Evolutionary conservation across 2,888 invertebrate species (phyloP).

Genomic region (Epistrophe eligans): DNA sequence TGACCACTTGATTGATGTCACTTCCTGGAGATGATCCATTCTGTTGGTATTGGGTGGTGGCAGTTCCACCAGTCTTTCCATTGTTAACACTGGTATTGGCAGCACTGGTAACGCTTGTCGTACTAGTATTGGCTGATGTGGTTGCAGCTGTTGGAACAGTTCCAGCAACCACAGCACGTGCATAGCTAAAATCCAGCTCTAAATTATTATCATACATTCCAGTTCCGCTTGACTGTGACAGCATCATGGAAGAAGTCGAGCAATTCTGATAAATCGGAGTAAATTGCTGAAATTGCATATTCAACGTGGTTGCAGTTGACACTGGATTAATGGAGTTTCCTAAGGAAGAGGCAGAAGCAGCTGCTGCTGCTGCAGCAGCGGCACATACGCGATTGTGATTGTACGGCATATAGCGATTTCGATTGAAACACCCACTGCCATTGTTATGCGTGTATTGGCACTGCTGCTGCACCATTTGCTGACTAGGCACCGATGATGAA

Average conservation of each 20-base stretch:
- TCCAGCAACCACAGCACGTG: slow-evolving; percentile 62
- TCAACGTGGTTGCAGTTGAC: slow-evolving; percentile 52
- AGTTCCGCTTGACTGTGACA: slow-evolving; percentile 21
- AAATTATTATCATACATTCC: slow-evolving; percentile 49
- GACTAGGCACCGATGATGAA: slow-evolving; percentile 24
- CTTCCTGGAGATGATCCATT: slow-evolving; percentile 73
- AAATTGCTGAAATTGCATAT: slow-evolving; percentile 77
- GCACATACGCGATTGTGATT: slow-evolving; percentile 80
- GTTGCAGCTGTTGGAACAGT: slow-evolving; percentile 43
- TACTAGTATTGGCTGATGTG: slow-evolving; percentile 28
- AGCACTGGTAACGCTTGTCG: slow-evolving; percentile 4
- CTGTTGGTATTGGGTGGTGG: slow-evolving; percentile 45
- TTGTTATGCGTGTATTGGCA: slow-evolving; percentile 78
- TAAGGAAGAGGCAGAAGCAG: slow-evolving; percentile 74
- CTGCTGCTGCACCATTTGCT: slow-evolving; percentile 65
- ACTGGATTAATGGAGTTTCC: slow-evolving; percentile 43
- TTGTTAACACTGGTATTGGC: slow-evolving; percentile 8
- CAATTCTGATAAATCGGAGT: slow-evolving; percentile 79
- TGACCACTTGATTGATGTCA: slow-evolving; percentile 80
- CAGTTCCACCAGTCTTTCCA: slow-evolving; percentile 34
- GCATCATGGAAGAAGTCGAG: slow-evolving; percentile 44
- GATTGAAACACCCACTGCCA: slow-evolving; percentile 78
- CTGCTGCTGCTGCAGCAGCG: slow-evolving; percentile 76
- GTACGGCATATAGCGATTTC: slow-evolving; percentile 83
- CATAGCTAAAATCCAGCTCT: slow-evolving; percentile 65